A percentile compares a stretch with the other conserved stretches of the same genome.
Conservation (phyloP, 1,140 invertebrate species). For the Aethina tumida region DNA sequence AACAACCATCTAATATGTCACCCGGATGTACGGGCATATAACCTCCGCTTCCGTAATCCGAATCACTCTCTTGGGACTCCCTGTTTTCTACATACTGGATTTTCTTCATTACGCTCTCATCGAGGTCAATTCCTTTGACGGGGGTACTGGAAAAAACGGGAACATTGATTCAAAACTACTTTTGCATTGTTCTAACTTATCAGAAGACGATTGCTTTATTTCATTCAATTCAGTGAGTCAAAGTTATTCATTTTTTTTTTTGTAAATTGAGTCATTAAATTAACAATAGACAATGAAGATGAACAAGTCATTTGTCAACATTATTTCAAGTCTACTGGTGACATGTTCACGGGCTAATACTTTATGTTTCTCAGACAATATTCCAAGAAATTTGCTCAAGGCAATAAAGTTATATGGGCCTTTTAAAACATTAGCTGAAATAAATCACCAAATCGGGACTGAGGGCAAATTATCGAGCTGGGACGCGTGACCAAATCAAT, state of each 20-base stretch:
- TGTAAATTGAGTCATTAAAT: background rate
- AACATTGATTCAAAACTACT: slow-evolving; percentile 5
- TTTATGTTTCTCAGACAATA: too few species aligned
- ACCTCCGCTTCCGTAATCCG: slow-evolving; percentile 88
- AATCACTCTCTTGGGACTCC: slow-evolving; percentile 71
- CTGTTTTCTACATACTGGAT: slow-evolving; percentile 25
- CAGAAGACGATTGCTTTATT: slow-evolving; percentile 4
- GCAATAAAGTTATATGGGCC: too few species aligned
- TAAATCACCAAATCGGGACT: too few species aligned
- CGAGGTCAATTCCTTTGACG: slow-evolving; percentile 22
- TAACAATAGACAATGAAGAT: too few species aligned
- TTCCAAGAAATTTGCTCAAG: too few species aligned
- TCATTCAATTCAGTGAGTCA: too few species aligned
- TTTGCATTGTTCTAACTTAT: slow-evolving; percentile 5
- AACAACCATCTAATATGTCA: slow-evolving; percentile 81
- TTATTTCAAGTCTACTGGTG: too few species aligned
- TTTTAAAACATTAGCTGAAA: too few species aligned
- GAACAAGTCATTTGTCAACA: too few species aligned
- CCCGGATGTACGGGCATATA: slow-evolving; percentile 96
- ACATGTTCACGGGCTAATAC: too few species aligned
- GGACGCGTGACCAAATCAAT: too few species aligned
- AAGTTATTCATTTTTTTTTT: background rate
- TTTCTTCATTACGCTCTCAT: slow-evolving; percentile 24
- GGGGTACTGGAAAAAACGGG: slow-evolving; percentile 19
- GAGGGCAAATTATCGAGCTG: too few species aligned